Evolutionary conservation across 2,888 invertebrate genomes (phyloP).

Genomic region (Gastracanthus pulcherrimus): DNA sequence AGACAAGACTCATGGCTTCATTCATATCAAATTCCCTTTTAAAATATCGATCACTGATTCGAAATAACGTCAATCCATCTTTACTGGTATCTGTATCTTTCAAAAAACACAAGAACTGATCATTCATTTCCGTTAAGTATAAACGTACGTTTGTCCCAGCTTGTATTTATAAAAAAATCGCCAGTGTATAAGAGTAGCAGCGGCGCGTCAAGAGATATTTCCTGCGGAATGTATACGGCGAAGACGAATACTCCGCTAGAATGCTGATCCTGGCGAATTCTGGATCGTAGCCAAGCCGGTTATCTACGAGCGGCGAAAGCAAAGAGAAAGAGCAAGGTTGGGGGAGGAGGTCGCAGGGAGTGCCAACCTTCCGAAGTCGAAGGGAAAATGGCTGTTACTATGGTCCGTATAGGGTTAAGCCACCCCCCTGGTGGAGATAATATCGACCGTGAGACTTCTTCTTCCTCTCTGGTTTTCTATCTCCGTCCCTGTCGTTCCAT

Average conservation of each 20-base stretch:
- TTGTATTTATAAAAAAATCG: constrained; percentile 11
- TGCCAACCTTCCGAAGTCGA: constrained; percentile 54
- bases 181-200: not conserved
- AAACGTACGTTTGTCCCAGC: not conserved
- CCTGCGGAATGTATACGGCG: constrained; percentile 29
- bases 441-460: constrained; percentile 46
- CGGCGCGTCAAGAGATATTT: constrained; percentile 39
- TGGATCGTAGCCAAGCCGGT: constrained; percentile 58
- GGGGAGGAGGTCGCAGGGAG: constrained; percentile 13
- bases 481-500: constrained; percentile 31
- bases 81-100: not conserved
- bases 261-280: constrained; percentile 55
- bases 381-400: constrained; percentile 50
- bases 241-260: constrained; percentile 51
- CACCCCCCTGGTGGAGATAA: constrained; percentile 38
- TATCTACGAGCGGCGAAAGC: constrained; percentile 53
- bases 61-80: not conserved
- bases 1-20: not conserved
- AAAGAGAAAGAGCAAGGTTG: constrained; percentile 14
- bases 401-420: constrained; percentile 55
- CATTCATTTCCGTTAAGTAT: not conserved
- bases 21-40: not conserved
- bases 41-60: not conserved
- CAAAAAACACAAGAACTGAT: not conserved
- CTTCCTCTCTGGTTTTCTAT: not conserved